A percentile compares a stretch with the other conserved stretches of the same genome.
phyloP scores from a whole-genome alignment of 2,888 invertebrate species.

The Ephialtes manifestator region DNA sequence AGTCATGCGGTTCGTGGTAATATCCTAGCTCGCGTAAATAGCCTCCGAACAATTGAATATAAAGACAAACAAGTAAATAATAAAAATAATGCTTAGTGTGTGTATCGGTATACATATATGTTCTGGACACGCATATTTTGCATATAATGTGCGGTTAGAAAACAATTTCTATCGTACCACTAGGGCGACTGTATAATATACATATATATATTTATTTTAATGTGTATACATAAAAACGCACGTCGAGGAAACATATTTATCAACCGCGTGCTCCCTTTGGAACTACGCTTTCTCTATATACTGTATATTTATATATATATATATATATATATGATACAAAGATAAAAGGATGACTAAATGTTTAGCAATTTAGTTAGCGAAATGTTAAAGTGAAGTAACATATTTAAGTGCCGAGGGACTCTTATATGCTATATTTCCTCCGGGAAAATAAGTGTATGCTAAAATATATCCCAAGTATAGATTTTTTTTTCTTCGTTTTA shows the following conservation, averaged over 20 bases:
- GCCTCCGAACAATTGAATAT: conserved; percentile 42
- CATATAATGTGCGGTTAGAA: conserved; percentile 37
- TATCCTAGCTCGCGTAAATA: conserved; percentile 63
- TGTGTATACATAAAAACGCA: conserved; percentile 36
- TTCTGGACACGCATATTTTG: conserved; percentile 38
- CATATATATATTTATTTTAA: conserved; percentile 30
- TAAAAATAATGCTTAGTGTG: conserved; percentile 29
- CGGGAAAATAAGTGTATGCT: not conserved
- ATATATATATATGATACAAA: conserved; percentile 45
- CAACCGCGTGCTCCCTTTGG: conserved; percentile 52
- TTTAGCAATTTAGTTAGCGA: conserved; percentile 42
- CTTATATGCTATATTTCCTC: conserved; percentile 29
- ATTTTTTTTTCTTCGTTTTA: not conserved
- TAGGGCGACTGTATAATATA: conserved; percentile 35
- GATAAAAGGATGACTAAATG: conserved; percentile 51
- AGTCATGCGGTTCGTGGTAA: conserved; percentile 72
- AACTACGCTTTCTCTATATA: conserved; percentile 53
- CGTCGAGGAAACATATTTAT: conserved; percentile 42
- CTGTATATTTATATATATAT: conserved; percentile 42
- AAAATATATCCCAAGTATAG: conserved; percentile 1
- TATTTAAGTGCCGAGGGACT: conserved; percentile 41
- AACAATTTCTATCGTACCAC: conserved; percentile 23
- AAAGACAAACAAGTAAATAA: conserved; percentile 3
- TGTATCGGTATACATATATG: conserved; percentile 20
- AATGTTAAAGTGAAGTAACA: conserved; percentile 44